Conservation (phyloP, 2,888 invertebrate species). For the Galerucella calmariensis region DNA sequence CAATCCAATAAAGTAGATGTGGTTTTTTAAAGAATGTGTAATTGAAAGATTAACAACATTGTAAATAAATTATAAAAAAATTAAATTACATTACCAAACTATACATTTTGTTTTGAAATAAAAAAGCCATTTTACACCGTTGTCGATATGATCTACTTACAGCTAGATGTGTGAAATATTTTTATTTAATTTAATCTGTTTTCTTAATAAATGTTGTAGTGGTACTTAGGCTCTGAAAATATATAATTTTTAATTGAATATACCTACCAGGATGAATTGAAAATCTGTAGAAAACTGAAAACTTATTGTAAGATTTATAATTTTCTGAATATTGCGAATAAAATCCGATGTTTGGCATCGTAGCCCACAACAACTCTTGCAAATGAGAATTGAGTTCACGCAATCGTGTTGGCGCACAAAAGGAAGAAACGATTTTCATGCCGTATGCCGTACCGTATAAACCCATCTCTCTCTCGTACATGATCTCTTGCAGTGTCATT, state of each 20-base stretch:
- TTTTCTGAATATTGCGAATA: background rate
- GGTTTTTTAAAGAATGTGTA: too few species aligned
- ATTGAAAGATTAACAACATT: too few species aligned
- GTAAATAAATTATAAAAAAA: too few species aligned
- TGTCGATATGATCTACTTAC: background rate
- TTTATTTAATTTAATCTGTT: background rate
- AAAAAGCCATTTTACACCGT: background rate
- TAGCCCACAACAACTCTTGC: background rate
- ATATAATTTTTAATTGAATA: background rate
- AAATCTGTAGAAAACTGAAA: background rate
- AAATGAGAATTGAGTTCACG: slow-evolving; percentile 32
- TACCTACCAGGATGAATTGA: background rate
- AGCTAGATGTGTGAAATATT: background rate
- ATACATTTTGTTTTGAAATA: background rate
- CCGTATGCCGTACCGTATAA: slow-evolving; percentile 22
- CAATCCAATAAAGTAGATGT: too few species aligned
- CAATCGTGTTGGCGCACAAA: slow-evolving; percentile 35
- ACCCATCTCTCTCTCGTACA: slow-evolving; percentile 18
- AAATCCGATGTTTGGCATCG: background rate
- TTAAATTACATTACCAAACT: background rate
- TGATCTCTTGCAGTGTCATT: slow-evolving; percentile 25
- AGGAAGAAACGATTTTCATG: slow-evolving; percentile 37
- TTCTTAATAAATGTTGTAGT: background rate
- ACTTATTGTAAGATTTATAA: background rate
- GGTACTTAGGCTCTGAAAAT: background rate